A percentile compares a stretch with the other conserved stretches of the same genome.
Conservation (phyloP, 2,888 invertebrate species). For the Tetheella fluctuosa region DNA sequence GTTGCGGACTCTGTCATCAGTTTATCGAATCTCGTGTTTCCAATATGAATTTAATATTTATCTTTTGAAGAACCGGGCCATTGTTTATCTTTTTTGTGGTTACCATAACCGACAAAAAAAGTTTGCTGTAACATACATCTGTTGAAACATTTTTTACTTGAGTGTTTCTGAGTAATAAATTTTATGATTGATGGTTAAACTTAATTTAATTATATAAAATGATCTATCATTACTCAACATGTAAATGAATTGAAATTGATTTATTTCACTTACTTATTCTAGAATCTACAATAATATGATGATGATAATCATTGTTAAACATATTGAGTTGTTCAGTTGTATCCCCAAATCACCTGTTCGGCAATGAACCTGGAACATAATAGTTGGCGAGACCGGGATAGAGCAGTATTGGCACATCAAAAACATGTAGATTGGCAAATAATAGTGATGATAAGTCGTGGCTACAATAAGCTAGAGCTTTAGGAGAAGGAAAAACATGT, state of each 20-base stretch:
- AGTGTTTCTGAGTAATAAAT: constrained; percentile 11
- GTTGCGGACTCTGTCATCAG: constrained; percentile 59
- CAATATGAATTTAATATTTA: constrained; percentile 53
- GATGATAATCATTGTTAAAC: too few relatives aligned
- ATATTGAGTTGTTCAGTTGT: too few relatives aligned
- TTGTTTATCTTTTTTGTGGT: constrained; percentile 54
- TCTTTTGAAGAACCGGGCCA: constrained; percentile 41
- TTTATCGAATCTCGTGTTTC: constrained; percentile 59
- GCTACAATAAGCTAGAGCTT: too few relatives aligned
- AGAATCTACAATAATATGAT: too few relatives aligned
- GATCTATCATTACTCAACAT: neutral
- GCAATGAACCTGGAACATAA: too few relatives aligned
- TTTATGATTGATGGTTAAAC: neutral
- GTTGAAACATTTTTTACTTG: constrained; percentile 22
- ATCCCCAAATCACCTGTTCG: too few relatives aligned
- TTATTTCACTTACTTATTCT: too few relatives aligned
- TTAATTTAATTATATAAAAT: neutral
- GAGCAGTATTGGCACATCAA: too few relatives aligned
- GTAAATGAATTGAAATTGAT: neutral
- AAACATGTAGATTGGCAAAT: too few relatives aligned
- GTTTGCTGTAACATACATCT: constrained; percentile 30
- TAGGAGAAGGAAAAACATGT: too few relatives aligned
- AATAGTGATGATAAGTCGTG: too few relatives aligned
- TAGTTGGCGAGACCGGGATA: too few relatives aligned
- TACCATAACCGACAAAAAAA: constrained; percentile 28